These are phyloP conservation scores for Ornithorhynchus anatinus DNA, from an alignment of 2,113 vertebrate species.

Conservation along the genomic window DNA sequence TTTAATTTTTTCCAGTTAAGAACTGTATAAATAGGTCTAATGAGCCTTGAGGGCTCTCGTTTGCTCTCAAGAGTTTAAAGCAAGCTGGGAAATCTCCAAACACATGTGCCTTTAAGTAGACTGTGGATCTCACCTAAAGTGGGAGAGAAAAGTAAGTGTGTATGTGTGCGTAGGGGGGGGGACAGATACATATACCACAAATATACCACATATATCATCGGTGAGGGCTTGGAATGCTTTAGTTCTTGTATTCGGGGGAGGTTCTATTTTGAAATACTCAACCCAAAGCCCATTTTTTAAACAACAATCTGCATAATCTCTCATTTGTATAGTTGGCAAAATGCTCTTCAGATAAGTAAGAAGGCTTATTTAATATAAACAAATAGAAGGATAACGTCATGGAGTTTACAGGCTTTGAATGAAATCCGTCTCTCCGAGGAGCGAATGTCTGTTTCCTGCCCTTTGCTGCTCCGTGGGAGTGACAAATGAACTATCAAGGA, in stretches of 20 bases:
- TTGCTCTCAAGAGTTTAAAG: slow-evolving; percentile 64
- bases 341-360: not conserved
- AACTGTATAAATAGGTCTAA: slow-evolving; percentile 68
- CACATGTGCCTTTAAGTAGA: slow-evolving; percentile 4
- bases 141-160: not conserved
- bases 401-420: not conserved
- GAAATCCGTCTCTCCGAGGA: not conserved
- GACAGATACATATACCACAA: not conserved
- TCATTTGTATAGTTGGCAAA: slow-evolving; percentile 20
- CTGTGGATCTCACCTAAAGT: not conserved
- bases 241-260: not conserved
- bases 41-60: slow-evolving; percentile 69
- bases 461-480: not conserved
- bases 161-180: not conserved
- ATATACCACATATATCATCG: not conserved
- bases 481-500: no score
- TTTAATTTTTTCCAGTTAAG: slow-evolving; percentile 64
- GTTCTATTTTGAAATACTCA: slow-evolving; percentile 13
- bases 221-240: not conserved
- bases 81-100: slow-evolving; percentile 51
- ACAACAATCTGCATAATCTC: not conserved
- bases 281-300: slow-evolving; percentile 3
- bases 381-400: not conserved
- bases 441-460: not conserved
- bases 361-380: slow-evolving; percentile 1